phyloP scores from a whole-genome alignment of 2,113 vertebrate genomes.

The Epinephelus cyanopodus region DNA sequence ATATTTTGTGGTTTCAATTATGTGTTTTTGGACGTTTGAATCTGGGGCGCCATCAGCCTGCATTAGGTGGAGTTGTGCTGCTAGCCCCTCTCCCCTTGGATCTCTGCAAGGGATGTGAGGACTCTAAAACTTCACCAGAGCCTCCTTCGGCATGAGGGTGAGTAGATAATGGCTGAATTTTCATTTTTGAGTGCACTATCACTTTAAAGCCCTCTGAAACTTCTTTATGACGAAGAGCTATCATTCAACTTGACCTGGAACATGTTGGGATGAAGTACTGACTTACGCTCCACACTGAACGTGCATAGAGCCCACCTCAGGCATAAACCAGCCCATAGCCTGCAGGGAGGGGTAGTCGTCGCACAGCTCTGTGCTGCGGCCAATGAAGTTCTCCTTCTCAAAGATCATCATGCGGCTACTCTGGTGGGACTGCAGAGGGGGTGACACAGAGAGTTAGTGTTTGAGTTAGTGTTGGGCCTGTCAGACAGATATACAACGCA shows the following conservation, averaged over 20 bases:
- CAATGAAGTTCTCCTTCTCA: constrained; percentile 85
- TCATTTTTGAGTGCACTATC: no score
- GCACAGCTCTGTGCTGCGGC: constrained; percentile 77
- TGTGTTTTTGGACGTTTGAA: no score
- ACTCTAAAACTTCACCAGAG: no score
- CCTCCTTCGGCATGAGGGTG: no score
- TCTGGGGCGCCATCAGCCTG: no score
- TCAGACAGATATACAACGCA: background rate
- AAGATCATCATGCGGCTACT: constrained; percentile 84
- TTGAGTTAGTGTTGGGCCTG: background rate
- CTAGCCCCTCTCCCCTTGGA: no score
- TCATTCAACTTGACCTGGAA: background rate
- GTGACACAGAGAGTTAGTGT: background rate
- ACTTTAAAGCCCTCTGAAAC: background rate
- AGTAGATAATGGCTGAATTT: no score
- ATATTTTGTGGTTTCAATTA: no score
- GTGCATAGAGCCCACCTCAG: constrained; percentile 85
- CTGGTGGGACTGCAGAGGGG: constrained; percentile 76
- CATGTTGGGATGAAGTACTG: background rate
- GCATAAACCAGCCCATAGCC: constrained; percentile 83
- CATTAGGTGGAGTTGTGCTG: no score
- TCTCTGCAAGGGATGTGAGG: no score
- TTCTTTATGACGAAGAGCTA: background rate
- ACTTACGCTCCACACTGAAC: constrained; percentile 86
- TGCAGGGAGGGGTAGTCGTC: constrained; percentile 86